Percentiles rank a stretch among this genome's conserved stretches.
Evolutionary conservation across 1,140 invertebrate genomes (phyloP).

Genomic region (Ceratosolen fusciceps): DNA sequence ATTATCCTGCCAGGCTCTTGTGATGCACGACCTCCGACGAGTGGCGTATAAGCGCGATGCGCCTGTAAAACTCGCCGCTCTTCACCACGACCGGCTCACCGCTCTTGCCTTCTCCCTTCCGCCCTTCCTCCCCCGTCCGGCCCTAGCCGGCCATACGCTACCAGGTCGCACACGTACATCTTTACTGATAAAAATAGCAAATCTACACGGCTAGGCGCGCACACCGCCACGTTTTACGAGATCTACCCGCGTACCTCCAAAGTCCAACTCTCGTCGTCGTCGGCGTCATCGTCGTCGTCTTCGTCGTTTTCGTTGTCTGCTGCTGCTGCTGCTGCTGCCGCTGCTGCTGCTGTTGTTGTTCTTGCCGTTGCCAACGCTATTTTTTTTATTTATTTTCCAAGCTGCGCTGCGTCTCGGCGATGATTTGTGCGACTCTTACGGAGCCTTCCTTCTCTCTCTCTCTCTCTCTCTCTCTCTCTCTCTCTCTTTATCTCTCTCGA

Average conservation of each 20-base stretch:
- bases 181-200: slow-evolving; percentile 48
- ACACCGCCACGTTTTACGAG: background rate
- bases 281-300: background rate
- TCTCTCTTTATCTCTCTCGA: background rate
- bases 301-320: no score
- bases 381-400: no score
- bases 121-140: background rate
- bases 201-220: slow-evolving; percentile 31
- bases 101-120: background rate
- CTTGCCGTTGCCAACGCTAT: no score
- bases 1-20: slow-evolving; percentile 69
- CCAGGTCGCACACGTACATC: background rate
- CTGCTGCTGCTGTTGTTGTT: no score
- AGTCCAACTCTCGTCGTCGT: background rate
- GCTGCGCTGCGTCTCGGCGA: background rate
- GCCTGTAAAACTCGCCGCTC: slow-evolving; percentile 36
- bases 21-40: slow-evolving; percentile 67
- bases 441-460: background rate
- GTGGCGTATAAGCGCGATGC: background rate
- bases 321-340: no score
- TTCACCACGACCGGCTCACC: no score
- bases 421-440: slow-evolving; percentile 38
- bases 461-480: background rate
- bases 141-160: no score
- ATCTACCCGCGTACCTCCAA: background rate